Percentiles rank a stretch among this genome's conserved stretches.
phyloP scores from a whole-genome alignment of 2,888 invertebrate species.

The Cistogaster globosa region DNA sequence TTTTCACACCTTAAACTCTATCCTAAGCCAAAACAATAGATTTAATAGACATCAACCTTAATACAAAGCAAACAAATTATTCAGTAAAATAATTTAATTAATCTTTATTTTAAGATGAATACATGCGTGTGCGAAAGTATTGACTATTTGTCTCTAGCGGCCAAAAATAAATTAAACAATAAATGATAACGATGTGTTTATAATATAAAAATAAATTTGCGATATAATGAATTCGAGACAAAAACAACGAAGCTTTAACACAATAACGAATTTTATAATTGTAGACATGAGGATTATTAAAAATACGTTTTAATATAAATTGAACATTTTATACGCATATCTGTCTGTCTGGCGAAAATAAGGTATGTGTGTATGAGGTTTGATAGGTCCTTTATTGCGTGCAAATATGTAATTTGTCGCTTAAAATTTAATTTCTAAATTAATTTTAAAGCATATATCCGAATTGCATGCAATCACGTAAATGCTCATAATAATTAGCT shows the following conservation, averaged over 20 bases:
- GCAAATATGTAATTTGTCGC: conserved; percentile 21
- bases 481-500: neutral
- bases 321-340: neutral
- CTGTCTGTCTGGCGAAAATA: neutral
- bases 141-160: too few relatives aligned
- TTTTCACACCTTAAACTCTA: too few relatives aligned
- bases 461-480: conserved; percentile 4
- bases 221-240: neutral
- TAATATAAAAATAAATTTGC: neutral
- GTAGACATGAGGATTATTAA: conserved; percentile 44
- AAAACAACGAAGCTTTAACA: neutral
- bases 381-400: neutral
- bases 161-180: neutral
- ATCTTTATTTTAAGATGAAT: too few relatives aligned
- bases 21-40: too few relatives aligned
- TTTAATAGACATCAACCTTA: too few relatives aligned
- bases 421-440: conserved; percentile 20
- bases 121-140: too few relatives aligned
- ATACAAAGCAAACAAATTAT: too few relatives aligned
- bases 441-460: neutral
- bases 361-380: neutral
- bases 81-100: too few relatives aligned
- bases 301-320: conserved; percentile 16
- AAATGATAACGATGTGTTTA: neutral
- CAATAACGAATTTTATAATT: neutral